Evolutionary conservation across 2,113 vertebrate genomes (phyloP), one percentile per base, ranked within the genome.

Genomic region (Clupea harengus): DNA sequence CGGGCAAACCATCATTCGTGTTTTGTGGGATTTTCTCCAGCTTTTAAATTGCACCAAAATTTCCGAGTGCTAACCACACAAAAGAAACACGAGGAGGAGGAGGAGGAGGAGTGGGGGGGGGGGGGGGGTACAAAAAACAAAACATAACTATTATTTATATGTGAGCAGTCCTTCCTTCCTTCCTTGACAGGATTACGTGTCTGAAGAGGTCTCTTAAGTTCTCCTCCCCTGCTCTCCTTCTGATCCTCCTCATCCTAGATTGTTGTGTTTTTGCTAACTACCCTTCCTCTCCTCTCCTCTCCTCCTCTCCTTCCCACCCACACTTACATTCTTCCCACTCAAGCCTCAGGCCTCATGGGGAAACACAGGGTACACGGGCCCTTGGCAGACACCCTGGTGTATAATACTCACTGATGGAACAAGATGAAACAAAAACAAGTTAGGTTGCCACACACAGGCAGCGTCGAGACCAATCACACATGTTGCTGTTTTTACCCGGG

Each of bases 281-380:
- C 10, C 39, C 72, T 78, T 78, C 32, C 25, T 78, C 25, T 78
- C 72, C 2, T 4, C 25, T 72, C 13, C 50, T 83, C n/a, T n/a
- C n/a, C n/a, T n/a, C n/a, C n/a, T n/a, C 83, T 78, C 47, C 50
- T 81, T n/a, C 49, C 54, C 45, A 18, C 81, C 52, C 85, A 86
- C 85, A 50, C 45, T 4, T 64, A 50, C 4, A 39, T 78, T 78
- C 72, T 15, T 39, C 11, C 72, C 64, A 39, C 20, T 52, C 13
- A 52, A 52, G 50, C 72, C 72, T 78, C 11, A 1, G 28, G 72
- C 28, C 25, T 67, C 28, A 39, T 78, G 72, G 39, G n/a, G 72
- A 78, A 39, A 15, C 15, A 15, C 25, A 44, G 72, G 72, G 72
- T 32, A 78, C 72, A 39, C 28, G 72, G 72, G 28, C 72, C 3